A percentile compares a stretch with the other conserved stretches of the same genome.
Evolutionary conservation across 1,140 invertebrate genomes (phyloP).

Genomic region (Amyelois transitella): DNA sequence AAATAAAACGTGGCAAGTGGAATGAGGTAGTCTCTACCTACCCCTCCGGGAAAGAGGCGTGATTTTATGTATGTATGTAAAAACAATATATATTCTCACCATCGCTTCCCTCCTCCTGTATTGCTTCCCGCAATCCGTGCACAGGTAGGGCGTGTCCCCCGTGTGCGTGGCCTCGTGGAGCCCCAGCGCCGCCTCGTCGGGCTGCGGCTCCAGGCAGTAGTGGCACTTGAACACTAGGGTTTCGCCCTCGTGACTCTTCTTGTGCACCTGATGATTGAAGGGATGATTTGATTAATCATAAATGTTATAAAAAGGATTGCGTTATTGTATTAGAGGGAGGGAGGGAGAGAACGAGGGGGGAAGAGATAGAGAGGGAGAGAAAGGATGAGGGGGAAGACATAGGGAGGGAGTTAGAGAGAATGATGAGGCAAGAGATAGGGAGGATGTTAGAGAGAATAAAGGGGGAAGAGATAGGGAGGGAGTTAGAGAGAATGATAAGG

Average conservation of each 20-base stretch:
- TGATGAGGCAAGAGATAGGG: no score
- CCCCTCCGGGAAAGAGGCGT: no score
- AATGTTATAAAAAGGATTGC: background rate
- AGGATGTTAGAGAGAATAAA: no score
- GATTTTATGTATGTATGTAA: no score
- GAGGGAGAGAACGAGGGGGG: background rate
- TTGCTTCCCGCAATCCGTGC: conserved; percentile 41
- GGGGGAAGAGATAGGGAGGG: no score
- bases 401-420: no score
- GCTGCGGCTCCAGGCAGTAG: conserved; percentile 35
- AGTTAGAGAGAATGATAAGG: no score
- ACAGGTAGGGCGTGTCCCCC: conserved; percentile 47
- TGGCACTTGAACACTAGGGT: conserved; percentile 32
- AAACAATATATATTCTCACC: no score
- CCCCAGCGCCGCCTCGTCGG: conserved; percentile 19
- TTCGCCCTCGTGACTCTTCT: conserved; percentile 46
- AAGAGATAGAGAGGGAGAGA: no score
- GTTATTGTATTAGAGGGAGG: background rate
- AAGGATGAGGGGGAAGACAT: no score
- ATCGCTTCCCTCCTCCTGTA: conserved; percentile 52
- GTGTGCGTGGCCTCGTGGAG: conserved; percentile 38
- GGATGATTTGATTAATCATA: background rate
- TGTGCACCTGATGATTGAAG: conserved; percentile 48
- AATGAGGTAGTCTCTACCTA: no score
- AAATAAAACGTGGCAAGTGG: no score